Percentiles rank a stretch among this genome's conserved stretches.
Conservation (phyloP, 2,797 vertebrate genomes). For the Enteromius treurensis region DNA sequence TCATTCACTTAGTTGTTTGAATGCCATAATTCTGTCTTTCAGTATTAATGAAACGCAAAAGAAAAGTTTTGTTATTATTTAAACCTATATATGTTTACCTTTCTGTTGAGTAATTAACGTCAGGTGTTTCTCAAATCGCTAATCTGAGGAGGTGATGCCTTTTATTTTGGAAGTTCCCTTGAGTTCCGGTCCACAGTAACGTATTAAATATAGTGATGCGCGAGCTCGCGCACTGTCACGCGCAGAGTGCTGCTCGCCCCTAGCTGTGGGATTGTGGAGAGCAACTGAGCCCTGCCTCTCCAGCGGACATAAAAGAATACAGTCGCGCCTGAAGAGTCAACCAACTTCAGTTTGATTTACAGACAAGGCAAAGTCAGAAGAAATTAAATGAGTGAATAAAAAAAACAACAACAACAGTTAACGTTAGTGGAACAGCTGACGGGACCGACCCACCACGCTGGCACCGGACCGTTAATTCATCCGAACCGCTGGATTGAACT, state of each 20-base stretch:
- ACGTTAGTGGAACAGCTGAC: slow-evolving; percentile 24
- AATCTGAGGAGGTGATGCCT: neutral
- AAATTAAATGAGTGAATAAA: neutral
- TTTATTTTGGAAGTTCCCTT: slow-evolving; percentile 43
- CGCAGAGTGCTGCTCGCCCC: slow-evolving; percentile 1
- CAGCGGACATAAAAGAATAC: neutral
- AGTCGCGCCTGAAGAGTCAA: neutral
- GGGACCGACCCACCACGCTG: slow-evolving; percentile 37
- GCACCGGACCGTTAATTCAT: slow-evolving; percentile 27
- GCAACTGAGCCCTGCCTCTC: neutral
- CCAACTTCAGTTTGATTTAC: neutral
- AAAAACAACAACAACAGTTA: neutral
- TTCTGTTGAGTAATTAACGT: neutral
- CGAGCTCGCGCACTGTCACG: neutral
- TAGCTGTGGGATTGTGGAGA: neutral
- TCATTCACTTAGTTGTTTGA: neutral
- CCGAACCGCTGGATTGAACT: slow-evolving; percentile 14
- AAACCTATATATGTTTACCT: neutral
- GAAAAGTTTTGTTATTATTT: neutral
- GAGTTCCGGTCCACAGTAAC: slow-evolving; percentile 38
- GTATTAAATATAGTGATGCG: neutral
- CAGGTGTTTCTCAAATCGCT: neutral
- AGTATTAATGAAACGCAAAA: neutral
- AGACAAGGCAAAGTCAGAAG: neutral
- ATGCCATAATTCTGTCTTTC: neutral